These are phyloP conservation scores for Dissostichus mawsoni DNA, from an alignment of 2,113 vertebrate species.

Conservation along the genomic window DNA sequence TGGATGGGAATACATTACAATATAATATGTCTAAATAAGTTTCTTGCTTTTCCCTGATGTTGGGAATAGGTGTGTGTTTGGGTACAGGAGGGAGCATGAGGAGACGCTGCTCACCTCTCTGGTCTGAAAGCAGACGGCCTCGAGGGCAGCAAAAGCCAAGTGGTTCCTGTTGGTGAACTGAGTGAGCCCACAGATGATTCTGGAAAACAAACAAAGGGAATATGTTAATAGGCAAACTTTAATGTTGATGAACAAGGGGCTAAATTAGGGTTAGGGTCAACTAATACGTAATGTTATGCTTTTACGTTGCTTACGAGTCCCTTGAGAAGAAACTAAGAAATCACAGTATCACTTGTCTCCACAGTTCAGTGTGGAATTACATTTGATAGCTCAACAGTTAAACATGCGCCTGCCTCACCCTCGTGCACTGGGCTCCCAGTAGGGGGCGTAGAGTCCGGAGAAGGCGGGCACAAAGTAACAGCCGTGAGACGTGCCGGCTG, in stretches of 20 bases:
- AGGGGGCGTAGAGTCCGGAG: slow-evolving; percentile 97
- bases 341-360: too few species aligned
- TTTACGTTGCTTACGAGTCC: too few species aligned
- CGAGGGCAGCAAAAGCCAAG: slow-evolving; percentile 96
- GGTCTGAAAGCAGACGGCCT: slow-evolving; percentile 98
- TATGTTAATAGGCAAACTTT: background rate
- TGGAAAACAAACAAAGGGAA: slow-evolving; percentile 59
- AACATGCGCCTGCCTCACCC: slow-evolving; percentile 85
- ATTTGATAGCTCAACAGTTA: background rate
- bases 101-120: slow-evolving; percentile 89
- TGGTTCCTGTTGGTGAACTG: slow-evolving; percentile 98
- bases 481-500: slow-evolving; percentile 93
- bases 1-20: too few species aligned
- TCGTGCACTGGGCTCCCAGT: slow-evolving; percentile 98
- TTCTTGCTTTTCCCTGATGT: too few species aligned
- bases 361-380: too few species aligned
- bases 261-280: background rate
- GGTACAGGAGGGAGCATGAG: background rate
- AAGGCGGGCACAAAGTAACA: slow-evolving; percentile 99
- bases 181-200: slow-evolving; percentile 98
- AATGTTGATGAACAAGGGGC: background rate
- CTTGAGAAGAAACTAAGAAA: too few species aligned
- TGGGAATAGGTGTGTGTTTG: too few species aligned
- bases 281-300: background rate
- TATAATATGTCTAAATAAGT: too few species aligned